A percentile compares a stretch with the other conserved stretches of the same genome.
phyloP scores from a whole-genome alignment of 2,113 vertebrate genomes.

The Protobothrops mucrosquamatus region DNA sequence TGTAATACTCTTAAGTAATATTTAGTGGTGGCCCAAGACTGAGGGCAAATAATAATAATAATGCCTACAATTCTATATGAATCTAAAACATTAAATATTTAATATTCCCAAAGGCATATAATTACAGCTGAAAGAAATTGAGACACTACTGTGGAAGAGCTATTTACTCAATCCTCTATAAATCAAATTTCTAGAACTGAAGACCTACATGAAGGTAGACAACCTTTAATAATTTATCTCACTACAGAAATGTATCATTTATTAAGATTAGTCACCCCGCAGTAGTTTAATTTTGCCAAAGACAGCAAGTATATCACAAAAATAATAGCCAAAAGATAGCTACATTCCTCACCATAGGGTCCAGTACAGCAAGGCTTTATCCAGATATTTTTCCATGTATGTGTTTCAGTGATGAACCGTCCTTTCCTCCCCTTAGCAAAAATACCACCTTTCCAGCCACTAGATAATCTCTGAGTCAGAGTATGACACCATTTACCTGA shows the following conservation, averaged over 20 bases:
- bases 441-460: slow-evolving; percentile 5
- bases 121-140: not conserved
- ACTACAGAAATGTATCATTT: not conserved
- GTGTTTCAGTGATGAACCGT: not conserved
- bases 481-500: slow-evolving; percentile 81
- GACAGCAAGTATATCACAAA: not conserved
- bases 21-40: not conserved
- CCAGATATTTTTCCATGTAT: not conserved
- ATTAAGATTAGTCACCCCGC: not conserved
- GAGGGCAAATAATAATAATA: not conserved
- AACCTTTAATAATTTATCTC: not conserved
- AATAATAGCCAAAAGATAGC: not conserved
- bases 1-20: not conserved
- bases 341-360: not conserved
- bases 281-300: not conserved
- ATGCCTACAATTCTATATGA: not conserved
- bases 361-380: fast-evolving
- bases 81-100: not conserved
- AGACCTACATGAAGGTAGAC: not conserved
- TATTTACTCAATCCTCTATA: not conserved
- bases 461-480: slow-evolving; percentile 6
- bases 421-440: slow-evolving; percentile 17
- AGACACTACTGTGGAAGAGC: not conserved
- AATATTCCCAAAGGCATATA: not conserved
- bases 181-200: not conserved